Conservation (phyloP, 2,888 invertebrate genomes). For the Nomada ferruginata region DNA sequence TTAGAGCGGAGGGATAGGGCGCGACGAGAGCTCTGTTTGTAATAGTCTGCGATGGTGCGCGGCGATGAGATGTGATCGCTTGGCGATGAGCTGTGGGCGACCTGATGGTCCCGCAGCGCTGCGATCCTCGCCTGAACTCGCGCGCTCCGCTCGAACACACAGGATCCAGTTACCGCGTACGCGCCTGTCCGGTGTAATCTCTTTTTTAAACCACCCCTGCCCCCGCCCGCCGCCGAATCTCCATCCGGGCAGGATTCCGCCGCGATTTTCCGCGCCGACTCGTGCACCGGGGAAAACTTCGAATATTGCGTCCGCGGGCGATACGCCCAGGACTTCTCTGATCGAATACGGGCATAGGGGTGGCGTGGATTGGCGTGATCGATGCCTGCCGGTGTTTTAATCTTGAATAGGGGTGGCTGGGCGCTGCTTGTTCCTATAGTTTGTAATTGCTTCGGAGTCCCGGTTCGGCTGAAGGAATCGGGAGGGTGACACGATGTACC, state of each 20-base stretch:
- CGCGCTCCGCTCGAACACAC: slow-evolving; percentile 65
- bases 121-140: slow-evolving; percentile 59
- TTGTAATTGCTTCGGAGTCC: slow-evolving; percentile 9
- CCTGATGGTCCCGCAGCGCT: slow-evolving; percentile 83
- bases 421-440: background rate
- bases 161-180: slow-evolving; percentile 79
- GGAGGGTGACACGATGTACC: too few species aligned
- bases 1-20: slow-evolving; percentile 52
- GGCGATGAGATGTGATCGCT: slow-evolving; percentile 84
- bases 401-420: background rate
- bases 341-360: slow-evolving; percentile 25
- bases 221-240: slow-evolving; percentile 23
- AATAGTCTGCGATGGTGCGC: slow-evolving; percentile 82
- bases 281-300: slow-evolving; percentile 12
- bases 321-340: background rate
- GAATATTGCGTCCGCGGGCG: slow-evolving; percentile 31
- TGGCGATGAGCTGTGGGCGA: slow-evolving; percentile 83
- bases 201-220: background rate
- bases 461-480: background rate
- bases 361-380: slow-evolving; percentile 21
- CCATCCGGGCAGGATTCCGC: slow-evolving; percentile 21
- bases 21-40: slow-evolving; percentile 77
- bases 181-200: slow-evolving; percentile 68
- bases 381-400: slow-evolving; percentile 34
- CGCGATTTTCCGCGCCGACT: slow-evolving; percentile 22